Base-by-base conservation (phyloP, 1,140 invertebrate species). In the Riptortus pedestris region DNA sequence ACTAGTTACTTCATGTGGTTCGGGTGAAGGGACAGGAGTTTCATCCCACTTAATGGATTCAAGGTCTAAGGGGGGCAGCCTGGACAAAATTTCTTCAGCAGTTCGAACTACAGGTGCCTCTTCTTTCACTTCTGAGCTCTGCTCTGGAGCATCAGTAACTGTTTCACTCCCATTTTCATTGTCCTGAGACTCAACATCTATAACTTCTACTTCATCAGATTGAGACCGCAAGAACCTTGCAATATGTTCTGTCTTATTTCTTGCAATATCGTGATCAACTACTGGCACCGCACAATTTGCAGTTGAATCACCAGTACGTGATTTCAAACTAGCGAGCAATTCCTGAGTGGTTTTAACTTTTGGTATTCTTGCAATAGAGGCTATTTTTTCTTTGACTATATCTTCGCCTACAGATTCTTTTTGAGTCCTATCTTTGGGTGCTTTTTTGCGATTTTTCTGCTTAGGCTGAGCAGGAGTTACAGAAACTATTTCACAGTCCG, bases 341-440 rank as follows among this genome's bases (percentile, higher is more conserved):
- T 92, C 86, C 69, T 89, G 86, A 24, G 89, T 91, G 1, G 89
- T 92, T 78, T 91, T 91, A 1, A 91, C 80, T 77, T 90, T 83
- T 65, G 84, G 81, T 69, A 80, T 83, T 38, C 83, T 77, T 22
- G 80, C 78, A 45, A 82, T 79, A 67, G 80, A 80, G 33, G 81
- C 82, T 66, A 85, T 73, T 72, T 84, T 85, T 68, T 82, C 81
- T 67, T 82, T 83, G 31, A 85, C 77, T 65, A 80, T 78, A 60
- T 83, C 81, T 43, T 81, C 79, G 45, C 77, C 72, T 5, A 51
- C 61, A 62, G 62, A 57, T 28, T 58, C 57, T 59, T 64, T 59
- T 38, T 64, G 65, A 51, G 67, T 66, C 29, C 66, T 67, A 2
- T 66, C 63, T 68, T 83, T 85, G 22, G 83, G 84, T 60, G 83